Conservation (phyloP, 1,140 invertebrate species). For the Drosophila elegans region DNA sequence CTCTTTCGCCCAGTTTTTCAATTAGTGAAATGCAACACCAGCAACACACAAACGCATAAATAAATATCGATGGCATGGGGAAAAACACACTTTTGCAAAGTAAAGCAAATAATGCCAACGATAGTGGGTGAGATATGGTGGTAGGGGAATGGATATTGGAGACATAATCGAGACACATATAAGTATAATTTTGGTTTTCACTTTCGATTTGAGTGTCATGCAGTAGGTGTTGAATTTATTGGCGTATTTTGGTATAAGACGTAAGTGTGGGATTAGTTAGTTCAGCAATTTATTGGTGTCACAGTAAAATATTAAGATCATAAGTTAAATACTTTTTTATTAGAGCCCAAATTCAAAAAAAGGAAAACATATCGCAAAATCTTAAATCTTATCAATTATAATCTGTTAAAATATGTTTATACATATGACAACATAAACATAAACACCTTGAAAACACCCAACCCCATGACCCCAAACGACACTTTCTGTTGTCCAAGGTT, state of each 20-base stretch:
- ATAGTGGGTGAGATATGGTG: constrained; percentile 22
- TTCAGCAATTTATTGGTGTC: background rate
- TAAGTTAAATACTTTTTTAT: no score
- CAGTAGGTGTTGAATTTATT: constrained; percentile 20
- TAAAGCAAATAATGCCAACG: constrained; percentile 27
- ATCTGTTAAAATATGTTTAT: no score
- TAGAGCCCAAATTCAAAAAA: no score
- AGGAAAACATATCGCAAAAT: no score
- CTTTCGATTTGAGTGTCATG: constrained; percentile 34
- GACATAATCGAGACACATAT: constrained; percentile 48
- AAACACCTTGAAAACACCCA: constrained; percentile 12
- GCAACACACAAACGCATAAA: constrained; percentile 49
- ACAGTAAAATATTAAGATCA: background rate
- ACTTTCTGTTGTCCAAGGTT: constrained; percentile 34
- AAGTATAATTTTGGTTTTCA: constrained; percentile 54
- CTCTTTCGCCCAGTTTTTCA: constrained; percentile 53
- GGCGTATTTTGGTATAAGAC: background rate
- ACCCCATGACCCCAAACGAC: constrained; percentile 8
- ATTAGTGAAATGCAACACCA: constrained; percentile 74
- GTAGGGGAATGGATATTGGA: constrained; percentile 38
- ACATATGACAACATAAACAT: background rate
- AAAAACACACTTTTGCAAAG: constrained; percentile 29
- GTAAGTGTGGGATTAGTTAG: background rate
- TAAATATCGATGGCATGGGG: constrained; percentile 51
- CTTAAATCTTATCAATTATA: no score